These are phyloP conservation scores for Amblyjoppa proteus DNA, from an alignment of 2,888 invertebrate genomes.

Conservation along the genomic window DNA sequence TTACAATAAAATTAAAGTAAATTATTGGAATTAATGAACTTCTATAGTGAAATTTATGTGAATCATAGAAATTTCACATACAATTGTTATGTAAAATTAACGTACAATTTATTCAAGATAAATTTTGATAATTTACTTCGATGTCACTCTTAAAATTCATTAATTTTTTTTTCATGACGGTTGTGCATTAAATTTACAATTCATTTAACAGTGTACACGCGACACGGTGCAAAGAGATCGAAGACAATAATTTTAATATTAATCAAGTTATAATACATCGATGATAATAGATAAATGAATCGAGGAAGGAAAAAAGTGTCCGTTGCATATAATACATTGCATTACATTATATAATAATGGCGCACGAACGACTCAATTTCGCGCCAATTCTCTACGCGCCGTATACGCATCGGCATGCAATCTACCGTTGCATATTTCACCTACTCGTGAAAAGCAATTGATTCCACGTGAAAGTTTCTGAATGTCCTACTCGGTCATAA, in stretches of 20 bases:
- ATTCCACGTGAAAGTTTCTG: constrained; percentile 50
- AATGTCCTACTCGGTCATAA: constrained; percentile 39
- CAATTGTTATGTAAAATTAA: no score
- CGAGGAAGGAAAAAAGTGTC: background rate
- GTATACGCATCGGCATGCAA: constrained; percentile 28
- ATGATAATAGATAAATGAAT: background rate
- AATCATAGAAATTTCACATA: no score
- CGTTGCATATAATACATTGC: background rate
- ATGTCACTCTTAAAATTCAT: no score
- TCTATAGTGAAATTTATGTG: no score
- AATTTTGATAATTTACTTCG: no score
- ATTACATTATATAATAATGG: constrained; percentile 1
- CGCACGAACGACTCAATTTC: background rate
- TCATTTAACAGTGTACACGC: no score
- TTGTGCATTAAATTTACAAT: no score
- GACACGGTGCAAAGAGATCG: background rate
- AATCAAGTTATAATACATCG: background rate
- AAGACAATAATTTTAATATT: background rate
- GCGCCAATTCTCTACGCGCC: constrained; percentile 4
- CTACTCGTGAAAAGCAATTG: constrained; percentile 34
- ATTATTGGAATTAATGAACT: no score
- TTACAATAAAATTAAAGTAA: no score
- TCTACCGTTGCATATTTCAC: constrained; percentile 32
- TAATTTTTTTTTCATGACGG: no score
- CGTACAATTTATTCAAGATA: no score